phyloP scores from a whole-genome alignment of 2,888 invertebrate species.

The Zelleria hepariella region DNA sequence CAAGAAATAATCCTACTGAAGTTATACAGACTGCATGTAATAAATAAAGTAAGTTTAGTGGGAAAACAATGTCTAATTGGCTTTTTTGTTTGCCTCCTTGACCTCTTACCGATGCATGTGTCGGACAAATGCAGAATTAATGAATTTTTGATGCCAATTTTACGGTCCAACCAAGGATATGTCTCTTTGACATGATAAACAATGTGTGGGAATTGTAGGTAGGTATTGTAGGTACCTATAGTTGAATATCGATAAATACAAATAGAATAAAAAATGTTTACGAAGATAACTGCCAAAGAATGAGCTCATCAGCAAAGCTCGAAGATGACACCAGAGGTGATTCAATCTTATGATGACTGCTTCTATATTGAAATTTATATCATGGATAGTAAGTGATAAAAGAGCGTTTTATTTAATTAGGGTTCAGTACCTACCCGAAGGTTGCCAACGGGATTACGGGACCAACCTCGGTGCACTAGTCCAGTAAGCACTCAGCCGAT shows the following conservation, averaged over 20 bases:
- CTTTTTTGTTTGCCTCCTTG: background rate
- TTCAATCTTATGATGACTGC: constrained; percentile 25
- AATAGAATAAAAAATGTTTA: background rate
- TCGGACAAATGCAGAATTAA: background rate
- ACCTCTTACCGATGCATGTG: background rate
- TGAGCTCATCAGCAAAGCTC: constrained; percentile 54
- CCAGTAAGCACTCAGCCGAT: too few relatives aligned
- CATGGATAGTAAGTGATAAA: background rate
- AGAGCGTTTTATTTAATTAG: too few relatives aligned
- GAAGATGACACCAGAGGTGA: constrained; percentile 49
- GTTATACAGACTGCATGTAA: background rate
- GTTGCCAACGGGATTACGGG: too few relatives aligned
- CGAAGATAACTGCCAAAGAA: constrained; percentile 35
- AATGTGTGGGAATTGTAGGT: background rate
- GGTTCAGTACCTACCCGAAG: too few relatives aligned
- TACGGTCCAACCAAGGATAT: background rate
- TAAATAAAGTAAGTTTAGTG: background rate
- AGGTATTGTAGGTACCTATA: background rate
- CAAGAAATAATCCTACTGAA: background rate
- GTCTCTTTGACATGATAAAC: background rate
- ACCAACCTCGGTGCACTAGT: too few relatives aligned
- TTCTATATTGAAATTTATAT: background rate
- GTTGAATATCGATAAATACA: background rate
- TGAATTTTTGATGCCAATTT: too few relatives aligned
- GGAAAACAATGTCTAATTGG: background rate